These are phyloP conservation scores for Eupithecia insigniata DNA, from an alignment of 2,888 invertebrate genomes.

Conservation along the genomic window DNA sequence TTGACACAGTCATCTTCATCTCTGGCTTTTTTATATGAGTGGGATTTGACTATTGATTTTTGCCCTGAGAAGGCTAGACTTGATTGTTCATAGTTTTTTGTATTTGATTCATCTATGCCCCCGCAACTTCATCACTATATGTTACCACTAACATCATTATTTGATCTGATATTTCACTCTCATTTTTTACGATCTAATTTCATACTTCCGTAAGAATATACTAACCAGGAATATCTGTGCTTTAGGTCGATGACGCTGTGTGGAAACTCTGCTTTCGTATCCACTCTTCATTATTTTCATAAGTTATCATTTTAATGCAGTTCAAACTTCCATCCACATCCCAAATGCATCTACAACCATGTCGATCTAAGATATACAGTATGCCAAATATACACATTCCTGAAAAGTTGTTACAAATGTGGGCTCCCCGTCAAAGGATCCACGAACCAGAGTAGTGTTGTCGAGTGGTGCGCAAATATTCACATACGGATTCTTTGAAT, in stretches of 20 bases:
- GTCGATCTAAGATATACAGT: neutral
- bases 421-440: neutral
- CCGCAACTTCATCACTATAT: no score
- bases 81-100: neutral
- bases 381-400: neutral
- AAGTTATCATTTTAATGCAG: neutral
- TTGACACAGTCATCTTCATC: neutral
- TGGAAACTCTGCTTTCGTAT: neutral
- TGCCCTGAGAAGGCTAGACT: neutral
- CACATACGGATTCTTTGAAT: neutral
- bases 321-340: neutral
- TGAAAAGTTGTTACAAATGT: neutral
- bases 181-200: neutral
- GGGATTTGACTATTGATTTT: no score
- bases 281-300: neutral
- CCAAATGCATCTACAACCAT: neutral
- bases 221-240: neutral
- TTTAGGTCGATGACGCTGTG: neutral
- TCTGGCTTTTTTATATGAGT: neutral
- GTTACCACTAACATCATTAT: neutral
- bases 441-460: neutral
- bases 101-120: neutral
- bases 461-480: conserved; percentile 4
- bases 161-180: neutral
- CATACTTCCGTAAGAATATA: neutral